phyloP scores from a whole-genome alignment of 2,113 vertebrate genomes.

The Strix uralensis region DNA sequence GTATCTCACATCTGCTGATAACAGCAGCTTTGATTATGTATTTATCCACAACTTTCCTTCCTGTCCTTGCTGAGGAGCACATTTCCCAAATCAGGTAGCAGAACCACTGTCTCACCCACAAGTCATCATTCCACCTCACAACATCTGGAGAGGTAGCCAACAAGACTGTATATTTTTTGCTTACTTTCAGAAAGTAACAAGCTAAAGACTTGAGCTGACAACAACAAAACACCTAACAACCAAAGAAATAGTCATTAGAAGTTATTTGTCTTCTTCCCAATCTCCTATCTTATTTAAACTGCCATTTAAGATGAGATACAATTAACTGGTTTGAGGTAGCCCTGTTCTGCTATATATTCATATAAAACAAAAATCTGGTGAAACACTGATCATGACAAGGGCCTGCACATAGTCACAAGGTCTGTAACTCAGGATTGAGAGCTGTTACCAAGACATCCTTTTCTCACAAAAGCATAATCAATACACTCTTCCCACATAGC shows the following conservation, averaged over 20 bases:
- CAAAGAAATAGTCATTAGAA: background rate
- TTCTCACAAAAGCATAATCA: background rate
- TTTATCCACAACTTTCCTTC: background rate
- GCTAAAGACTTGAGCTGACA: background rate
- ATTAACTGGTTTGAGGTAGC: background rate
- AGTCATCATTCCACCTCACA: fast-evolving
- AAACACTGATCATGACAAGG: background rate
- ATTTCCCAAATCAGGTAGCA: background rate
- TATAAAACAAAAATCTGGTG: background rate
- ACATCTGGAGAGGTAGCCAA: background rate
- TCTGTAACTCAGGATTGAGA: background rate
- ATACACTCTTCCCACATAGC: fast-evolving
- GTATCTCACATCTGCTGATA: background rate
- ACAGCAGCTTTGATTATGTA: background rate
- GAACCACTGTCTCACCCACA: background rate
- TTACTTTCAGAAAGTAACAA: background rate
- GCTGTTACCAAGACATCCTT: background rate
- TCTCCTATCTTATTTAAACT: background rate
- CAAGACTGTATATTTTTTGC: background rate
- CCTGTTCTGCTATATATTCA: background rate
- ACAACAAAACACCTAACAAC: background rate
- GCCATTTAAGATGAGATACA: background rate
- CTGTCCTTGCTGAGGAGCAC: background rate
- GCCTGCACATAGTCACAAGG: background rate
- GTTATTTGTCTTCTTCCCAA: background rate